Percentiles rank a stretch among this genome's conserved stretches.
These are phyloP conservation scores for Acanthosepion lycidas DNA, from an alignment of 2,888 invertebrate species.

Conservation along the genomic window DNA sequence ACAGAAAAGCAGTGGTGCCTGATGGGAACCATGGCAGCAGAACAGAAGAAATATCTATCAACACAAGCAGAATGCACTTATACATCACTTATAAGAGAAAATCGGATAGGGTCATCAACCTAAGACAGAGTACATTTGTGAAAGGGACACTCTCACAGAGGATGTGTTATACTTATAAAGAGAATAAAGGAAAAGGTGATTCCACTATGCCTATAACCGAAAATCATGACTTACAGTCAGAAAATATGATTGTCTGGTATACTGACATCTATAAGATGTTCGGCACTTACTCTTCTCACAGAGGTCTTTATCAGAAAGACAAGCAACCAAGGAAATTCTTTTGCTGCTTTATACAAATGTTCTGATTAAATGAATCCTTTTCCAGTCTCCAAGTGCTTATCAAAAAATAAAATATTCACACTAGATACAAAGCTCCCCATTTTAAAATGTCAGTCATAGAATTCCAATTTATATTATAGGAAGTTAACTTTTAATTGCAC, in stretches of 20 bases:
- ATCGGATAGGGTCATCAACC: neutral
- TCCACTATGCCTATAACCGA: neutral
- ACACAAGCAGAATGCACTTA: neutral
- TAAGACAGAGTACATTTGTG: neutral
- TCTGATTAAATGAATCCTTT: neutral
- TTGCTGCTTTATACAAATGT: neutral
- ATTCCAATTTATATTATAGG: neutral
- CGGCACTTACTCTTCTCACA: neutral
- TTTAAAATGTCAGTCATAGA: neutral
- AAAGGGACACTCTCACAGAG: neutral
- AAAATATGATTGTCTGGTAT: neutral
- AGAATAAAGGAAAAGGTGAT: neutral
- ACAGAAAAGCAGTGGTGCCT: neutral
- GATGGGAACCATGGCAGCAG: slow-evolving; percentile 3
- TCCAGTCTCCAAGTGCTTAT: neutral
- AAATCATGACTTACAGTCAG: neutral
- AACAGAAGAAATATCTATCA: neutral
- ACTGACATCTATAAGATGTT: neutral
- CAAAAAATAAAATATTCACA: neutral
- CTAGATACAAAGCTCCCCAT: neutral
- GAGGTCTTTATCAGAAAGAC: neutral
- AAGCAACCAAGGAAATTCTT: neutral
- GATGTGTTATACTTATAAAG: neutral
- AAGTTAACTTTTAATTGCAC: neutral
- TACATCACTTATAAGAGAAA: neutral